Evolutionary conservation across 1,140 invertebrate genomes (phyloP), one percentile per base, ranked within the genome.

Genomic region (Drosophila setifemur): DNA sequence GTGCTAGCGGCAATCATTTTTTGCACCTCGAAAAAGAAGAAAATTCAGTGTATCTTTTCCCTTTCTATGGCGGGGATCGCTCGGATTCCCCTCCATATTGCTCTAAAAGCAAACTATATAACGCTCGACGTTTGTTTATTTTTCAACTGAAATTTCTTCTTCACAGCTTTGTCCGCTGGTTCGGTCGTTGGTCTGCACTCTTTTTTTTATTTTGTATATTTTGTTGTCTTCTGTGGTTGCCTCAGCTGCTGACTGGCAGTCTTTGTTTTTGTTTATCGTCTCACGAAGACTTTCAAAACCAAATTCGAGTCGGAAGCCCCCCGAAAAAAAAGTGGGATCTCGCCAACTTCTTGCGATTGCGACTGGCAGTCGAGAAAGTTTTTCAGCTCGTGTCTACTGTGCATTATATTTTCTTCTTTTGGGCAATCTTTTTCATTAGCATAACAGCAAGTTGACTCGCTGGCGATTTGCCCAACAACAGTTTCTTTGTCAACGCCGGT

Each of bases 211-310:
- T 44, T 18, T 26, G 21, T 26, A 16, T 23, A 12, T 11, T 14
- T n/a, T 9, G 9, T 14, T n/a, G 8, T 42, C 12, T 19, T 23
- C 42, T 43, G 31, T 33, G 60, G 42, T 25, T 50, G 47, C 43
- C 33, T 44, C 19, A 28, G 28, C 35, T 49, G 45, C 66, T 72
- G 63, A 73, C 57, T 64, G 61, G 57, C 35, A 33, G 68, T 61
- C 66, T 70, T 78, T 83, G 74, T 79, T 71, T 58, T 79, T 85
- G 79, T 83, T 78, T 79, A 83, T 85, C 63, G 60, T 73, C 71
- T 77, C 58, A 77, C 50, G 49, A 49, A 71, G 67, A 71, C 67
- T 71, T 71, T 71, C 67, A 71, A 70, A 67, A 37, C 63, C 61
- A 60, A 66, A 66, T 55, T 55, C 29, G 44, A 50, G 29, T 50